A percentile compares a stretch with the other conserved stretches of the same genome.
phyloP scores from a whole-genome alignment of 1,140 invertebrate genomes.

The Ylistrum balloti region DNA sequence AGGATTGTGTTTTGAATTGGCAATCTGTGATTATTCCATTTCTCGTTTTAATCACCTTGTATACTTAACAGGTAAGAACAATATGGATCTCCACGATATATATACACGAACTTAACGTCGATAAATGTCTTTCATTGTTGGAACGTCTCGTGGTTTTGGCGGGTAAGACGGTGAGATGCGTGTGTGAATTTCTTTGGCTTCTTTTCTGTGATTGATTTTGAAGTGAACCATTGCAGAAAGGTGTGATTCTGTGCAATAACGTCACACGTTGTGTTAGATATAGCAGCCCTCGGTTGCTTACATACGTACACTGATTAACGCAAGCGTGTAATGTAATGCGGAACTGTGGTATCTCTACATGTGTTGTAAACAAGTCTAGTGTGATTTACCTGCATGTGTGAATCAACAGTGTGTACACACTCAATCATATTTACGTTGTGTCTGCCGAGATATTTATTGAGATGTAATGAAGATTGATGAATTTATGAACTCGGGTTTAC shows the following conservation, averaged over 20 bases:
- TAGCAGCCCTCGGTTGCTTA: background rate
- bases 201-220: slow-evolving; percentile 46
- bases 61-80: slow-evolving; percentile 48
- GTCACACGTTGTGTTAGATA: background rate
- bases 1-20: slow-evolving; percentile 50
- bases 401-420: slow-evolving; percentile 18
- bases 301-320: background rate
- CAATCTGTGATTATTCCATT: slow-evolving; percentile 49
- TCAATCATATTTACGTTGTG: background rate
- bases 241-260: slow-evolving; percentile 43
- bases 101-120: slow-evolving; percentile 11
- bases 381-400: slow-evolving; percentile 22
- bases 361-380: background rate
- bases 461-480: background rate
- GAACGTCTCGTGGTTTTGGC: slow-evolving; percentile 43
- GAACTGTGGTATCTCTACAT: background rate
- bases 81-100: slow-evolving; percentile 42
- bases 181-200: slow-evolving; percentile 37
- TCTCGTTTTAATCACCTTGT: slow-evolving; percentile 46
- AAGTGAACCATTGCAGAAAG: slow-evolving; percentile 43
- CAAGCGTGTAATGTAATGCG: background rate
- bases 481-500: background rate
- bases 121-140: slow-evolving; percentile 28
- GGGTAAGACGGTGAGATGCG: slow-evolving; percentile 43
- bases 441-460: background rate